Base-by-base conservation (phyloP, 1,140 invertebrate species). In the Drosophila orosa region DNA sequence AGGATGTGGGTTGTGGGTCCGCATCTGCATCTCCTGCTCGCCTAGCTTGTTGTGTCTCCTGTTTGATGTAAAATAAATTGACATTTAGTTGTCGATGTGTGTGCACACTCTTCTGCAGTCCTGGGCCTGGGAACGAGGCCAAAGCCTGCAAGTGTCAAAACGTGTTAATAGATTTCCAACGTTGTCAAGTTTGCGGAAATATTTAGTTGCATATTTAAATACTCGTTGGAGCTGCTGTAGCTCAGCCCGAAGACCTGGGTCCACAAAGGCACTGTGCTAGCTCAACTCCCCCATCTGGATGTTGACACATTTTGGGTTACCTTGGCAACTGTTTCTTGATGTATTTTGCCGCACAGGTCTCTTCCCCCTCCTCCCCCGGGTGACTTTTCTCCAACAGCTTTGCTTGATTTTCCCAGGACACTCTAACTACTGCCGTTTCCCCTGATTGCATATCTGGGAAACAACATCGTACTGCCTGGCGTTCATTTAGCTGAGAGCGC, bases 121-220 rank as follows among this genome's bases (percentile, higher is more conserved):
- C 10, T 19, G 5, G 3, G 29, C 29, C 54, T 44, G 6, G 13
- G 35, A 44, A 54, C 19, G 19, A n/a, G 39, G 48, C 60, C 19
- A 12, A 71, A 74, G 45, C 31, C 61, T 68, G 76, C 74, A 84
- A 79, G 77, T 87, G 84, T 80, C 84, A 78, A 72, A 77, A 78
- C 80, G 68, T 80, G 84, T 87, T 89, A 89, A 87, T 89, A 84
- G 84, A 77, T 89, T 77, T 63, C 63, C 71, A 77, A 76, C 79
- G 72, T 52, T 84, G 59, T 42, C 61, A 48, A 66, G 52, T 69
- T 56, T 67, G 60, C 63, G 57, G 45, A 69, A 61, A 77, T 77
- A 68, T 79, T 66, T 86, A 77, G 79, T 86, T 87, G 84, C 84
- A 89, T 89, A 87, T 87, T 89, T 80, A 89, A 89, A 84, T 80